Evolutionary conservation across 2,797 vertebrate genomes (phyloP), one percentile per base, ranked within the genome.

Genomic region (Sebastes hopkinsi): DNA sequence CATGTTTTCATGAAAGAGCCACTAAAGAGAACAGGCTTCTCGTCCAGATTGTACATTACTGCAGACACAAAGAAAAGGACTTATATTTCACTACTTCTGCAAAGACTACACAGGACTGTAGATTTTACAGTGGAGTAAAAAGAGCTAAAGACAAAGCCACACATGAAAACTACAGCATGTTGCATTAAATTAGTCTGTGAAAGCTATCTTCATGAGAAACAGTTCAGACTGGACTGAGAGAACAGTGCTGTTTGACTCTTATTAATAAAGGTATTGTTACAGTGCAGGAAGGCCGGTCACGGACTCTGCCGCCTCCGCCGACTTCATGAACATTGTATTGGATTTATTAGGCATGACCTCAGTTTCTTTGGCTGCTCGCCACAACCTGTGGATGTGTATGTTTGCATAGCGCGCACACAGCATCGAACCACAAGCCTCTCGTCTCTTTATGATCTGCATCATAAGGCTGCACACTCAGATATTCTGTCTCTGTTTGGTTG

Each of bases 341-440:
- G 70, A 87, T 91, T 86, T 88, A 90, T 87, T 82, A 79, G 36
- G 60, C 56, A 4, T 82, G 79, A 82, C 71, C 64, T 38, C 72
- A 67, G 76, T 89, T 87, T 85, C 79, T 88, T 85, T 91, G 90
- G 92, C 92, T 58, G 79, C 76, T 62, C 30, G 72, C 83, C 87
- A 73, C 52, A 5, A 86, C 73, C 76, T 80, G 66, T 77, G 69
- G 36, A 56, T 56, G 77, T 34, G 36, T 72, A 60, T 77, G 77
- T 85, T 89, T 83, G 82, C 23, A 0, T 36, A 81, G 72, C 25
- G 2, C 5, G 8, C 20, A 12, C 71, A n/a, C 65, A 42, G 73
- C 72, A 64, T 77, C 22, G 18, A 25, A 29, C 72, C 70, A 46
- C 30, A 29, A 73, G 23, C 38, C 67, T 58, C n/a, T 75, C 16